Percentiles rank a stretch among this genome's conserved stretches.
Evolutionary conservation across 2,888 invertebrate genomes (phyloP).

Genomic region (Ecliptopera silaceata): DNA sequence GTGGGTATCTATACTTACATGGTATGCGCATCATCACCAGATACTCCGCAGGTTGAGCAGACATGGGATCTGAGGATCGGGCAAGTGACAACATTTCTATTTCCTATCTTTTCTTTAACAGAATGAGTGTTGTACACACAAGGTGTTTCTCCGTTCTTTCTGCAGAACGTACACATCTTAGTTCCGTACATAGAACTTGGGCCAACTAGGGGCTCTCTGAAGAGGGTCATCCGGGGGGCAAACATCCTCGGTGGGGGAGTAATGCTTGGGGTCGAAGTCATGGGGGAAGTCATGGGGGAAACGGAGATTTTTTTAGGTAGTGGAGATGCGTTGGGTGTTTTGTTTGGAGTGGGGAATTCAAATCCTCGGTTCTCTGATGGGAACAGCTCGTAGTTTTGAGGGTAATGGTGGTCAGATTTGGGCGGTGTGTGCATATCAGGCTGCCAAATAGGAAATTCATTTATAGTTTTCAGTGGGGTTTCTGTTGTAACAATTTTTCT

Average conservation of each 20-base stretch:
- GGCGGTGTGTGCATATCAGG: conserved; percentile 42
- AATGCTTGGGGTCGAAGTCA: neutral
- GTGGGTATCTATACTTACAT: conserved; percentile 59
- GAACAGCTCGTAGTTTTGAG: conserved; percentile 57
- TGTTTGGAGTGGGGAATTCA: conserved; percentile 48
- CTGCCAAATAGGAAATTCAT: conserved; percentile 31
- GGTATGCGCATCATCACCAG: conserved; percentile 73
- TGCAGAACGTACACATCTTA: conserved; percentile 69
- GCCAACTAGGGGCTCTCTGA: conserved; percentile 25
- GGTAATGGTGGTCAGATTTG: conserved; percentile 26
- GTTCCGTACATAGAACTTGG: conserved; percentile 23
- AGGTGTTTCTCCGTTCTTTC: conserved; percentile 73
- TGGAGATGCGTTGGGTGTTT: conserved; percentile 30
- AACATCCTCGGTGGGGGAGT: conserved; percentile 6
- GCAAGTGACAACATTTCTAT: conserved; percentile 61
- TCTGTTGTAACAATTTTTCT: conserved; percentile 56
- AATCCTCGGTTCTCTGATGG: conserved; percentile 51
- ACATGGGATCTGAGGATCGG: conserved; percentile 69
- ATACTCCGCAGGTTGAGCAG: conserved; percentile 62
- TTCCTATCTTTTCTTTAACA: conserved; percentile 60
- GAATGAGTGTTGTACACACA: conserved; percentile 65
- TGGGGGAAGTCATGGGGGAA: too few species aligned
- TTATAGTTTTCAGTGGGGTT: conserved; percentile 22
- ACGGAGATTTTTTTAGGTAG: conserved; percentile 24
- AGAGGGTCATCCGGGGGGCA: conserved; percentile 17